Evolutionary conservation across 2,888 invertebrate genomes (phyloP).

Genomic region (Ptilodon capucinus): DNA sequence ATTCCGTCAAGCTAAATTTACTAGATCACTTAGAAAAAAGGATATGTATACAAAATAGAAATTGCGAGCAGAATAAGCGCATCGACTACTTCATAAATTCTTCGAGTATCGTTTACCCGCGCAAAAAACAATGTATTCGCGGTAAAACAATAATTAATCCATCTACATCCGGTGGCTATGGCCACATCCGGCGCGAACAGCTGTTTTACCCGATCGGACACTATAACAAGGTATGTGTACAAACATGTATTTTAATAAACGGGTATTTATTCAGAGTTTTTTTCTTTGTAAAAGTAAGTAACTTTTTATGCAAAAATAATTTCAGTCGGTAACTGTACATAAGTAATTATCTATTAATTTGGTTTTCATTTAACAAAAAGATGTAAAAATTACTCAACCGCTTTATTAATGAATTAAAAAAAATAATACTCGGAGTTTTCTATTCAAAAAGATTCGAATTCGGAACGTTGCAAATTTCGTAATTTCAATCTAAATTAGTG

Average conservation of each 20-base stretch:
- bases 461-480: background rate
- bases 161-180: conserved; percentile 29
- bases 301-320: too few relatives aligned
- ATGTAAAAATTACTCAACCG: too few relatives aligned
- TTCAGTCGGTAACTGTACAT: too few relatives aligned
- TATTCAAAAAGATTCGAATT: background rate
- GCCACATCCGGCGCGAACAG: conserved; percentile 28
- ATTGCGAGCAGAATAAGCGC: background rate
- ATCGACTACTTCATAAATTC: conserved; percentile 10
- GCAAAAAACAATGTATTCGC: conserved; percentile 23
- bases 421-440: conserved; percentile 1
- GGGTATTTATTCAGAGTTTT: too few relatives aligned
- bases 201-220: conserved; percentile 23
- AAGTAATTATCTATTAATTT: too few relatives aligned
- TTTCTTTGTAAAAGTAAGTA: too few relatives aligned
- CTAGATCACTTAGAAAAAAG: too few relatives aligned
- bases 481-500: background rate
- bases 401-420: too few relatives aligned
- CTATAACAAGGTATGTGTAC: conserved; percentile 13
- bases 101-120: conserved; percentile 4
- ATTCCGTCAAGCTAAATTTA: too few relatives aligned
- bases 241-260: conserved; percentile 28
- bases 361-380: too few relatives aligned
- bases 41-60: background rate
- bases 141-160: conserved; percentile 36